phyloP scores from a whole-genome alignment of 2,888 invertebrate genomes.

The Dryomyza anilis region DNA sequence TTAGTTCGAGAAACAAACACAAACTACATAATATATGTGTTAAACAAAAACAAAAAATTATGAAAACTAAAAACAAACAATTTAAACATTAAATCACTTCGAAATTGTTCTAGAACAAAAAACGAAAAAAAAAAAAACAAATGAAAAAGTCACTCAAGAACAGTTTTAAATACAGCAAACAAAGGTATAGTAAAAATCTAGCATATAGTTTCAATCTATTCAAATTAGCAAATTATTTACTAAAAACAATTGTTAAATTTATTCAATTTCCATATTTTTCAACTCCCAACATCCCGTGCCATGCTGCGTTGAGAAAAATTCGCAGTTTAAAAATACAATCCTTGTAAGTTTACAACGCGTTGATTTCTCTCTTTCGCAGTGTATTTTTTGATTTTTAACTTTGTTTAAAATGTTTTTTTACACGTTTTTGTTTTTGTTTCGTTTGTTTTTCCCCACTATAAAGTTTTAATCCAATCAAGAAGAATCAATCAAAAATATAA shows the following conservation, averaged over 20 bases:
- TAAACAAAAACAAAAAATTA: neutral
- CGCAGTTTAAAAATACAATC: too few species aligned
- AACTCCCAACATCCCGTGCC: too few species aligned
- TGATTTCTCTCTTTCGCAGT: neutral
- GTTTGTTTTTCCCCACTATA: neutral
- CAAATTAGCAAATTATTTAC: neutral
- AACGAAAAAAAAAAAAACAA: neutral
- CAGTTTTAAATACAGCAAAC: constrained; percentile 1
- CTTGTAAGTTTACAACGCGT: neutral
- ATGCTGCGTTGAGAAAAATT: too few species aligned
- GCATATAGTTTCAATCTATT: neutral
- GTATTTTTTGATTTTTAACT: neutral
- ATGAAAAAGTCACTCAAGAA: neutral
- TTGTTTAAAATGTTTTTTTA: neutral
- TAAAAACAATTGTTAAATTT: too few species aligned
- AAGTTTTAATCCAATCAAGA: neutral
- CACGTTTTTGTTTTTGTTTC: neutral
- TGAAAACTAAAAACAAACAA: neutral
- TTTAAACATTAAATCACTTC: neutral
- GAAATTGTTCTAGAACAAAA: neutral
- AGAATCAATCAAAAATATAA: neutral
- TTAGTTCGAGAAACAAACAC: neutral
- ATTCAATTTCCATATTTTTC: too few species aligned
- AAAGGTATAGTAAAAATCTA: neutral
- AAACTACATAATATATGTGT: neutral